phyloP scores from a whole-genome alignment of 2,888 invertebrate genomes.

The Agrilus cyanescens region DNA sequence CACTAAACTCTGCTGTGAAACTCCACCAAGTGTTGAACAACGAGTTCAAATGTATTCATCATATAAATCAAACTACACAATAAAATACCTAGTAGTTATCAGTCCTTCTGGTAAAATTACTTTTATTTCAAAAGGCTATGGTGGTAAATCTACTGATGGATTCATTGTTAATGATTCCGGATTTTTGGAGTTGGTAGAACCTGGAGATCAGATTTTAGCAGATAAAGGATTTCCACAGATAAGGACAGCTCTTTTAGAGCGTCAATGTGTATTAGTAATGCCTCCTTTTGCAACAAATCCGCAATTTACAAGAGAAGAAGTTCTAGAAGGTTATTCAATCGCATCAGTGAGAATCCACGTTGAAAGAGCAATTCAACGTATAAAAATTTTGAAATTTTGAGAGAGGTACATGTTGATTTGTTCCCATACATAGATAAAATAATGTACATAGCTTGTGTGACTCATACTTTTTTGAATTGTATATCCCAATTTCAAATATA shows the following conservation, averaged over 20 bases:
- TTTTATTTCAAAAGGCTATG: constrained; percentile 18
- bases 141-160: constrained; percentile 15
- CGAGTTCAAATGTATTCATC: background rate
- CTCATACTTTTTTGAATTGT: background rate
- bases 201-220: constrained; percentile 12
- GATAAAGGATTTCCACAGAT: too few relatives aligned
- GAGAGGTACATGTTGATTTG: background rate
- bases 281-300: too few relatives aligned
- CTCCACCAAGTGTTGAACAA: constrained; percentile 3
- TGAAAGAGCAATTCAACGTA: constrained; percentile 16
- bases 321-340: constrained; percentile 14
- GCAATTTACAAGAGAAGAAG: constrained; percentile 16
- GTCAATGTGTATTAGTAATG: too few relatives aligned
- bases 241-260: too few relatives aligned
- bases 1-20: constrained; percentile 1
- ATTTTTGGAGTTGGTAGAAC: constrained; percentile 18
- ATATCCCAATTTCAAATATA: background rate
- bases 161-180: constrained; percentile 17
- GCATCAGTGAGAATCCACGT: constrained; percentile 18
- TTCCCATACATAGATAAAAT: too few relatives aligned
- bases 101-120: constrained; percentile 16
- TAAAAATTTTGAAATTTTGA: constrained; percentile 2
- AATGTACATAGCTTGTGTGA: background rate
- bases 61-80: constrained; percentile 8
- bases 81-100: constrained; percentile 16